Percentiles rank a stretch among this genome's conserved stretches.
Conservation (phyloP, 1,140 invertebrate genomes). For the Megathymus violae region DNA sequence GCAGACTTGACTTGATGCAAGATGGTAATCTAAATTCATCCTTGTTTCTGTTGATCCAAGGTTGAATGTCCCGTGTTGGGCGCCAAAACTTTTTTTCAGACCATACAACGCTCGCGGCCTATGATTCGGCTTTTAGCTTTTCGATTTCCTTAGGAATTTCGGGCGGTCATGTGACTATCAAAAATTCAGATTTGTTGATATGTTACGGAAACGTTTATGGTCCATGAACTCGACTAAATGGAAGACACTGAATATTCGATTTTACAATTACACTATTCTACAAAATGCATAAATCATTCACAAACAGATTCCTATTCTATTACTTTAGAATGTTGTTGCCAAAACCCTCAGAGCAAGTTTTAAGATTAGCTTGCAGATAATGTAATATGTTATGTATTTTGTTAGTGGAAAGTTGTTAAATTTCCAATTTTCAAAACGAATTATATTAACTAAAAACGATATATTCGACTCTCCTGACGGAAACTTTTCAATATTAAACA, state of each 20-base stretch:
- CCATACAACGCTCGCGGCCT: slow-evolving; percentile 43
- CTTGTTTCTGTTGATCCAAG: slow-evolving; percentile 36
- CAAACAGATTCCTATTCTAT: too few species aligned
- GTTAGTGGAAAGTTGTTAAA: too few species aligned
- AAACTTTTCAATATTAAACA: slow-evolving; percentile 40
- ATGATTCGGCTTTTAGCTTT: slow-evolving; percentile 69
- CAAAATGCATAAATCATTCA: too few species aligned
- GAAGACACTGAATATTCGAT: too few species aligned
- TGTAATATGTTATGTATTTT: too few species aligned
- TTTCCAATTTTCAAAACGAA: slow-evolving; percentile 9
- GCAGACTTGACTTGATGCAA: slow-evolving; percentile 21
- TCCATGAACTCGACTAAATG: not conserved
- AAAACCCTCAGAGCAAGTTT: too few species aligned
- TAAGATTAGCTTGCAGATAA: too few species aligned
- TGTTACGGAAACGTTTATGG: slow-evolving; percentile 5
- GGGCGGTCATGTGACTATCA: slow-evolving; percentile 50
- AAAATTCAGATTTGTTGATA: slow-evolving; percentile 48
- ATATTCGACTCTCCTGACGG: slow-evolving; percentile 20
- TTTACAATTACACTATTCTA: too few species aligned
- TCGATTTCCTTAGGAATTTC: slow-evolving; percentile 81
- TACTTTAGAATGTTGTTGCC: too few species aligned
- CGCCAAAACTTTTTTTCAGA: slow-evolving; percentile 32
- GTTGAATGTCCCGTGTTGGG: slow-evolving; percentile 18
- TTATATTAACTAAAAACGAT: slow-evolving; percentile 14
- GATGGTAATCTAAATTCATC: slow-evolving; percentile 17